phyloP scores from a whole-genome alignment of 92 coral and sea anemone genomes.

The Desmophyllum pertusum region DNA sequence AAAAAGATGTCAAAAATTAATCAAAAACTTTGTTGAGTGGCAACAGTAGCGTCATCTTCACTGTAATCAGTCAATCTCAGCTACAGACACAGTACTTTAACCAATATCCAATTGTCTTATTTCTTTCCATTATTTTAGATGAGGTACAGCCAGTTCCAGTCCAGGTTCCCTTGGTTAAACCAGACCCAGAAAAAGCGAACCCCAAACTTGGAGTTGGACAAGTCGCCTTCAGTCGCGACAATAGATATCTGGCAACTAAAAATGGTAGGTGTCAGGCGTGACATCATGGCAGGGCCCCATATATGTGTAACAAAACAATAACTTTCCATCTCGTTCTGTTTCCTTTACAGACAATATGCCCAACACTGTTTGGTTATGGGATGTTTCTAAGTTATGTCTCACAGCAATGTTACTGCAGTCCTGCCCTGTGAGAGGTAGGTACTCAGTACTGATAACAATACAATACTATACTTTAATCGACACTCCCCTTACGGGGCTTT shows the following conservation, averaged over 20 bases:
- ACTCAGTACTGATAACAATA: too few species aligned
- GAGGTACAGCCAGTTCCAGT: slow-evolving; percentile 85
- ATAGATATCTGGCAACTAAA: slow-evolving; percentile 88
- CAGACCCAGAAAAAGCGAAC: slow-evolving; percentile 94
- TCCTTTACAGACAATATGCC: slow-evolving; percentile 90
- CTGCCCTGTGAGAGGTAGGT: slow-evolving; percentile 83
- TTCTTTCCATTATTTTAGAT: slow-evolving; percentile 45
- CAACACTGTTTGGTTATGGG: slow-evolving; percentile 96
- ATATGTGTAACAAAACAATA: too few species aligned
- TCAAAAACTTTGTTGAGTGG: too few species aligned
- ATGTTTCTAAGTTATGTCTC: slow-evolving; percentile 85
- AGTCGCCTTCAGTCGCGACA: slow-evolving; percentile 86
- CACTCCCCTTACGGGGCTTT: too few species aligned
- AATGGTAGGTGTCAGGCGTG: slow-evolving; percentile 90
- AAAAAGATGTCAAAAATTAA: too few species aligned
- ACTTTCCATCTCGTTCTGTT: neutral
- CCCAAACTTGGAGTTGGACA: slow-evolving; percentile 92
- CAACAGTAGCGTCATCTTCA: too few species aligned
- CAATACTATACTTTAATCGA: too few species aligned
- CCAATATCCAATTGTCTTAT: neutral
- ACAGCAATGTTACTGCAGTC: slow-evolving; percentile 80
- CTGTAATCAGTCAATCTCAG: too few species aligned
- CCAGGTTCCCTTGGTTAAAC: slow-evolving; percentile 81
- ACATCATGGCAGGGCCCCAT: too few species aligned
- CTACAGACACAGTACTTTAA: too few species aligned